Evolutionary conservation across 2,113 vertebrate genomes (phyloP), one percentile per base, ranked within the genome.

Genomic region (Excalfactoria chinensis): DNA sequence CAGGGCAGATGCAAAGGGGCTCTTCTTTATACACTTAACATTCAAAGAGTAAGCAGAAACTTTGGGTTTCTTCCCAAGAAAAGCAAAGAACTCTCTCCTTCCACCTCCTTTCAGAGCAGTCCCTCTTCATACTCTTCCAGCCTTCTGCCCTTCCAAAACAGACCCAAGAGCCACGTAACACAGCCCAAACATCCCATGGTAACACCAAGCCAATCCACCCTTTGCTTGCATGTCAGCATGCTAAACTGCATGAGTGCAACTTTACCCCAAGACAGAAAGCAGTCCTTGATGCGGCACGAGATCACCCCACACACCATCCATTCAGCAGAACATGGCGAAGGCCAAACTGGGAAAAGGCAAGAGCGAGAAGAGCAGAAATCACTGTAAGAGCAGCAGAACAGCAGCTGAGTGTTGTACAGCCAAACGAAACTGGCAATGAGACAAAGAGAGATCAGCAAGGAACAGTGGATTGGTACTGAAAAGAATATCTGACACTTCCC

Each of bases 201-300:
- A 25, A 14, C 8, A 32, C 28, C 74, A 34, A 67, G 62, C 43
- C 41, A 9, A 51, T 17, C 82, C 59, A 68, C 4, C 58, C 34
- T 41, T 60, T 11, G 8, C n/a, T 35, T 12, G 30, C 28, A 28
- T n/a, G 48, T 59, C 5, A 46, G 3, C 0, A 0, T 13, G 30
- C 58, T 49, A 6, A 66, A 15, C 58, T 55, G 48, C 11, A 51
- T 28, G 17, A 5, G 2, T 21, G 20, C 20, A 56, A 21, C 22
- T 58, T 40, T 13, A 9, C 41, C 35, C 41, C 63, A 58, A 44
- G 41, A 49, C 1, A 74, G 25, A 55, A 80, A 59, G 6, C 5
- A 1, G 23, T 32, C 56, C 22, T 22, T 0, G 0, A 25, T 63
- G 48, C 0, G 13, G 6, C 4, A 22, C 5, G 14, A 55, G 25